These are phyloP conservation scores for Osmoderma eremita DNA, from an alignment of 2,888 invertebrate genomes.

Conservation along the genomic window DNA sequence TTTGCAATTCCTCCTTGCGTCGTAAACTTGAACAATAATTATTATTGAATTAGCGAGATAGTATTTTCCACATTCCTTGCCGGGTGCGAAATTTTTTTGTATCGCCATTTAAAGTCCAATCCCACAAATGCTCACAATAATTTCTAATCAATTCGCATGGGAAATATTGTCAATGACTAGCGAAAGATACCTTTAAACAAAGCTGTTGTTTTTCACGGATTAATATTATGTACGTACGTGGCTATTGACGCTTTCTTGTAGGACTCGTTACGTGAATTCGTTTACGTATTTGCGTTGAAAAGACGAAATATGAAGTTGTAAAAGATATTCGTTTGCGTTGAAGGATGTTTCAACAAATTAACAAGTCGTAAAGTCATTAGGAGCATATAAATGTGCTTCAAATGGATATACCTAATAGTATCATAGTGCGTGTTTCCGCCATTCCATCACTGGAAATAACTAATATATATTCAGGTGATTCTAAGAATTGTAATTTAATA, in stretches of 20 bases:
- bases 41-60: slow-evolving; percentile 30
- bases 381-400: neutral
- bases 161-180: too few species aligned
- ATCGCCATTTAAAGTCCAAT: slow-evolving; percentile 2
- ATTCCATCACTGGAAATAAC: too few species aligned
- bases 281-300: slow-evolving; percentile 2
- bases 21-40: slow-evolving; percentile 18
- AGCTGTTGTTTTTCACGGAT: slow-evolving; percentile 5
- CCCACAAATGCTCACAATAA: neutral
- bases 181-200: neutral
- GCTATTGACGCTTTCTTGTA: neutral
- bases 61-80: slow-evolving; percentile 23
- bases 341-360: slow-evolving; percentile 9
- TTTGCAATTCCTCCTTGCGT: slow-evolving; percentile 16
- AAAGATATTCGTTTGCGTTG: neutral
- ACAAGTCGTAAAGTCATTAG: slow-evolving; percentile 16
- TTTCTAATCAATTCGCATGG: neutral
- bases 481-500: too few species aligned
- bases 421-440: too few species aligned
- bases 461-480: too few species aligned
- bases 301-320: slow-evolving; percentile 5
- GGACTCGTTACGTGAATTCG: neutral
- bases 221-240: neutral
- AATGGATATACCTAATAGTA: too few species aligned
- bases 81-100: slow-evolving; percentile 5